Evolutionary conservation across 2,888 invertebrate genomes (phyloP).

Genomic region (Stenolophus ochropezus): DNA sequence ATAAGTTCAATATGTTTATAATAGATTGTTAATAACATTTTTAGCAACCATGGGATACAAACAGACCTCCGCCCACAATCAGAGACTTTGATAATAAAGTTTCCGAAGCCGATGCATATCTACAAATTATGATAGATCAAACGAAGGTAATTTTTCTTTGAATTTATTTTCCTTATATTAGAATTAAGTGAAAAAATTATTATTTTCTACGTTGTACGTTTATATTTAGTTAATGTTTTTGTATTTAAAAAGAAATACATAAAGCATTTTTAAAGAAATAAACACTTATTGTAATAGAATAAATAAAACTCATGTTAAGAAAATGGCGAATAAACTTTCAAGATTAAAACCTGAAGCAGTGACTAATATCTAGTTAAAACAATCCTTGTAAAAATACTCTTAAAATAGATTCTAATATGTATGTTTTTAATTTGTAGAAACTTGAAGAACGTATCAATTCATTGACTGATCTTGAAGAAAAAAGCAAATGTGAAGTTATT

Average conservation of each 20-base stretch:
- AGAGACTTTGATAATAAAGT: conserved; percentile 91
- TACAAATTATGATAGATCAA: conserved; percentile 96
- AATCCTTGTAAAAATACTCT: background rate
- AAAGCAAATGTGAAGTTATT: conserved; percentile 81
- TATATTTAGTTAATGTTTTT: too few relatives aligned
- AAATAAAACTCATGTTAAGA: too few relatives aligned
- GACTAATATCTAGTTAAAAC: too few relatives aligned
- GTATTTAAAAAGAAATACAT: too few relatives aligned
- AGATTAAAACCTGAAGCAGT: too few relatives aligned
- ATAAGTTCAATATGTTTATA: background rate
- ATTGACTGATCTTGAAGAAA: conserved; percentile 79
- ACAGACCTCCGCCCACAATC: conserved; percentile 76
- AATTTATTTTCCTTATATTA: conserved; percentile 19
- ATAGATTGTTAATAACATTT: conserved; percentile 62
- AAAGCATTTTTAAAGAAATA: too few relatives aligned
- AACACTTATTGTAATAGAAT: too few relatives aligned
- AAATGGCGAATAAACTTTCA: too few relatives aligned
- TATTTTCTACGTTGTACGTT: too few relatives aligned
- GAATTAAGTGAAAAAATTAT: too few relatives aligned
- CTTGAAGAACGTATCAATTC: conserved; percentile 80
- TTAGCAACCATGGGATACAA: conserved; percentile 77
- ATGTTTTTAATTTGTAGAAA: conserved; percentile 75
- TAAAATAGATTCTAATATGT: background rate
- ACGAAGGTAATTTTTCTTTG: conserved; percentile 79
- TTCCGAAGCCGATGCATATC: conserved; percentile 95